phyloP scores from a whole-genome alignment of 2,888 invertebrate species.

The Cephus nigrinus region DNA sequence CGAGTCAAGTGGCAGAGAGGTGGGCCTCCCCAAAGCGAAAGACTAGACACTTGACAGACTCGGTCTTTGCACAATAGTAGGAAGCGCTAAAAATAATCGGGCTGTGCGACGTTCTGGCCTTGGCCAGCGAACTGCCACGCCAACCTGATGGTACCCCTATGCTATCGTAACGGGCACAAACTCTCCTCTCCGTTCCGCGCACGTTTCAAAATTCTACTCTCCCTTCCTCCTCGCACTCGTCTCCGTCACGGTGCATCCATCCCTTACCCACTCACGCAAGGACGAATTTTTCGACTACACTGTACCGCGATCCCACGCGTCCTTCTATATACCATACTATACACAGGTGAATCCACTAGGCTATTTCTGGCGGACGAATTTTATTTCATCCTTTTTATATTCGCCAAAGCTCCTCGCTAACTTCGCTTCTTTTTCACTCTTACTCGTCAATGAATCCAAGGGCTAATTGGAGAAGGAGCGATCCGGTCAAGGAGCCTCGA shows the following conservation, averaged over 20 bases:
- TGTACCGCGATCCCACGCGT: not conserved
- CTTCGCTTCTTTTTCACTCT: not conserved
- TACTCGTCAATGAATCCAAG: slow-evolving; percentile 13
- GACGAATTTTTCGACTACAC: not conserved
- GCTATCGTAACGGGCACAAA: not conserved
- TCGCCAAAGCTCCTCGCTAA: slow-evolving; percentile 8
- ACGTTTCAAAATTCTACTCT: not conserved
- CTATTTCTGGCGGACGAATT: not conserved
- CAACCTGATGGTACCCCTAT: slow-evolving; percentile 37
- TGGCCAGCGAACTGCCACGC: slow-evolving; percentile 46
- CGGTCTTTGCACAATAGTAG: slow-evolving; percentile 52
- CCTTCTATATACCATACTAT: not conserved
- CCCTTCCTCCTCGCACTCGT: not conserved
- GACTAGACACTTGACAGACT: slow-evolving; percentile 55
- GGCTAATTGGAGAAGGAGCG: slow-evolving; percentile 9
- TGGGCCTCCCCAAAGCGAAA: slow-evolving; percentile 33
- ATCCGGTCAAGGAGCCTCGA: not conserved
- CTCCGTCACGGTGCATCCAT: not conserved
- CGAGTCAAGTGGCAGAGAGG: slow-evolving; percentile 12
- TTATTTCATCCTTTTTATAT: not conserved
- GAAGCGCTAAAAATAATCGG: slow-evolving; percentile 51
- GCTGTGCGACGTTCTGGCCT: slow-evolving; percentile 45
- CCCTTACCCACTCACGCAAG: not conserved
- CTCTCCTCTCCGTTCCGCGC: not conserved
- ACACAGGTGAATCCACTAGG: not conserved